phyloP scores from a whole-genome alignment of 2,888 invertebrate species.

The Drosophila greeni region DNA sequence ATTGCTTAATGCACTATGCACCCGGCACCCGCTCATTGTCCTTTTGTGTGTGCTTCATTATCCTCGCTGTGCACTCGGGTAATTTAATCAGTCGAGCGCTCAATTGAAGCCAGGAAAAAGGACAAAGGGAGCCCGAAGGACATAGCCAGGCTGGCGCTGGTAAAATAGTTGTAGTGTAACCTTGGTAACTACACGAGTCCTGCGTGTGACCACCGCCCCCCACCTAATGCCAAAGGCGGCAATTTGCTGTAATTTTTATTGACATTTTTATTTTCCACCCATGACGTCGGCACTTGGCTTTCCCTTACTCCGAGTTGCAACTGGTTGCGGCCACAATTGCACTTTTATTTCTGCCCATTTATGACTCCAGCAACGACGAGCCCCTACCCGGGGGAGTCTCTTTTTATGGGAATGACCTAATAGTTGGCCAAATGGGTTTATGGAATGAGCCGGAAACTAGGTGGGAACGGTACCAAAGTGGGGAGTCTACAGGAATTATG shows the following conservation, averaged over 20 bases:
- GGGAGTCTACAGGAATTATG: neutral
- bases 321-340: slow-evolving; percentile 37
- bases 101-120: slow-evolving; percentile 58
- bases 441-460: slow-evolving; percentile 20
- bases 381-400: slow-evolving; percentile 25
- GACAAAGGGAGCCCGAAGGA: slow-evolving; percentile 32
- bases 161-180: slow-evolving; percentile 43
- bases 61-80: slow-evolving; percentile 38
- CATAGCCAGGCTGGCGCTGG: slow-evolving; percentile 11
- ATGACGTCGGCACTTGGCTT: slow-evolving; percentile 52
- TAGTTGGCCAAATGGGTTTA: slow-evolving; percentile 41
- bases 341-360: slow-evolving; percentile 22
- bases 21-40: slow-evolving; percentile 20
- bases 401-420: slow-evolving; percentile 40
- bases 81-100: slow-evolving; percentile 61
- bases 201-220: slow-evolving; percentile 51
- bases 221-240: slow-evolving; percentile 8
- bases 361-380: slow-evolving; percentile 22
- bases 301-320: slow-evolving; percentile 32
- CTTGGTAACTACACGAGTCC: slow-evolving; percentile 56
- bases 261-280: slow-evolving; percentile 53
- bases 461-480: slow-evolving; percentile 7
- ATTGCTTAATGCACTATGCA: slow-evolving; percentile 56
- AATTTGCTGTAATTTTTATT: slow-evolving; percentile 57
- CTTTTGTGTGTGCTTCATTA: slow-evolving; percentile 27